Percentiles rank a stretch among this genome's conserved stretches.
phyloP scores from a whole-genome alignment of 2,888 invertebrate genomes.

The Callosobruchus maculatus region DNA sequence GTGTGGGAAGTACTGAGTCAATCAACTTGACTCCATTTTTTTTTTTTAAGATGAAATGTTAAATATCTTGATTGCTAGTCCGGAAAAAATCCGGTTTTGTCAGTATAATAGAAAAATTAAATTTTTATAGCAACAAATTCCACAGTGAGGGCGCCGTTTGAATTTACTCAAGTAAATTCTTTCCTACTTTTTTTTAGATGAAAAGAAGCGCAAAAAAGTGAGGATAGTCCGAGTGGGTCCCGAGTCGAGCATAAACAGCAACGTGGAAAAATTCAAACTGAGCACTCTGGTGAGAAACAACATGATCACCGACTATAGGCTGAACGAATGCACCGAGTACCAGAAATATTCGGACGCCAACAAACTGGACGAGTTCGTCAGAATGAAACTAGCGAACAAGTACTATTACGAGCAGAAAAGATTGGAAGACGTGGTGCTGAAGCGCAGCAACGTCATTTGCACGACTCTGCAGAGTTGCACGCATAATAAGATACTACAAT shows the following conservation, averaged over 20 bases:
- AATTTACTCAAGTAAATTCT: too few species aligned
- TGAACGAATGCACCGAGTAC: slow-evolving; percentile 15
- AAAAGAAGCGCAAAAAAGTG: slow-evolving; percentile 12
- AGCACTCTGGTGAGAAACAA: slow-evolving; percentile 43
- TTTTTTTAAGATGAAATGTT: too few species aligned
- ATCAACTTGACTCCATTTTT: too few species aligned
- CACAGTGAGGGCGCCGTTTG: too few species aligned
- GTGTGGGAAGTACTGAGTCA: too few species aligned
- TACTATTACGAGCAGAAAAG: slow-evolving; percentile 21
- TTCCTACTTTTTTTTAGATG: not conserved
- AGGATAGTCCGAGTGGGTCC: slow-evolving; percentile 53
- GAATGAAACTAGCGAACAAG: slow-evolving; percentile 17
- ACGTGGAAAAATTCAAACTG: slow-evolving; percentile 46
- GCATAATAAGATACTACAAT: slow-evolving; percentile 17
- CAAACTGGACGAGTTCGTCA: slow-evolving; percentile 14
- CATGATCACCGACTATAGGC: slow-evolving; percentile 16
- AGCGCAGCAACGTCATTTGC: slow-evolving; percentile 27
- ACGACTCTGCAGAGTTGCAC: slow-evolving; percentile 31
- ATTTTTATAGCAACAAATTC: too few species aligned
- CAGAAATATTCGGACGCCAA: slow-evolving; percentile 16
- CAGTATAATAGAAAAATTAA: too few species aligned
- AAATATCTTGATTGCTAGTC: too few species aligned
- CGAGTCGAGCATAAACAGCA: slow-evolving; percentile 45
- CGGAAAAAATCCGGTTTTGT: too few species aligned
- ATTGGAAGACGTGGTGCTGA: slow-evolving; percentile 24